Evolutionary conservation across 30 jellyfish, hydroid and myxozoan genomes (phyloP).

Genomic region (Nemopilema nomurai): DNA sequence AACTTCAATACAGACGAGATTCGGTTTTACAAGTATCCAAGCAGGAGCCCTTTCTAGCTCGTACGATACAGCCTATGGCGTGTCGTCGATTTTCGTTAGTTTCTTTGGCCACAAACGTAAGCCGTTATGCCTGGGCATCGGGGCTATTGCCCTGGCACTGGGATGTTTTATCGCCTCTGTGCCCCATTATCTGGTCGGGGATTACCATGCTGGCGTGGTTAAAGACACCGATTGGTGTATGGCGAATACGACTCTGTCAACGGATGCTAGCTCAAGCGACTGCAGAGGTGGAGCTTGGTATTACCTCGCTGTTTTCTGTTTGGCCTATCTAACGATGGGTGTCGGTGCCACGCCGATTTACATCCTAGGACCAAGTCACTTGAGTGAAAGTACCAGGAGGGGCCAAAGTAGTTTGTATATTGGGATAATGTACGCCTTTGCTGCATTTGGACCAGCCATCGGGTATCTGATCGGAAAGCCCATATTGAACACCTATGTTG

Average conservation of each 20-base stretch:
- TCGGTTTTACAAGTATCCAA: constrained; percentile 86
- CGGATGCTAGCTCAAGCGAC: constrained; percentile 1
- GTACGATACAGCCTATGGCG: constrained; percentile 92
- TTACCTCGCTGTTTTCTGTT: constrained; percentile 65
- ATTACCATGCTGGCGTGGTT: constrained; percentile 77
- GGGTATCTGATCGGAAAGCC: constrained; percentile 91
- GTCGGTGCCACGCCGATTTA: constrained; percentile 96
- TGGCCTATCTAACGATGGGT: constrained; percentile 85
- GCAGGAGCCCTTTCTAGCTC: constrained; percentile 71
- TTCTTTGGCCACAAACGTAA: constrained; percentile 84
- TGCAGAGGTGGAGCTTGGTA: constrained; percentile 87
- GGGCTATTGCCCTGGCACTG: constrained; percentile 70
- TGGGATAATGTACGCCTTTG: constrained; percentile 85
- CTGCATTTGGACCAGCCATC: constrained; percentile 96
- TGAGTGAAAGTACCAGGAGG: constrained; percentile 83
- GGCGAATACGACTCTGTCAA: not conserved
- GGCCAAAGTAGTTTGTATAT: constrained; percentile 84
- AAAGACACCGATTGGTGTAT: constrained; percentile 75
- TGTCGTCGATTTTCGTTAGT: constrained; percentile 75
- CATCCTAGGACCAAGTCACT: constrained; percentile 89
- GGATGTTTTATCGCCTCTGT: constrained; percentile 78
- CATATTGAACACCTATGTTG: constrained; percentile 85
- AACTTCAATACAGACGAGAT: constrained; percentile 89
- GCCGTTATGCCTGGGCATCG: constrained; percentile 82
- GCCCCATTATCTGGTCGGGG: constrained; percentile 83